A percentile compares a stretch with the other conserved stretches of the same genome.
Conservation (phyloP, 2,113 vertebrate species). For the Alosa alosa region DNA sequence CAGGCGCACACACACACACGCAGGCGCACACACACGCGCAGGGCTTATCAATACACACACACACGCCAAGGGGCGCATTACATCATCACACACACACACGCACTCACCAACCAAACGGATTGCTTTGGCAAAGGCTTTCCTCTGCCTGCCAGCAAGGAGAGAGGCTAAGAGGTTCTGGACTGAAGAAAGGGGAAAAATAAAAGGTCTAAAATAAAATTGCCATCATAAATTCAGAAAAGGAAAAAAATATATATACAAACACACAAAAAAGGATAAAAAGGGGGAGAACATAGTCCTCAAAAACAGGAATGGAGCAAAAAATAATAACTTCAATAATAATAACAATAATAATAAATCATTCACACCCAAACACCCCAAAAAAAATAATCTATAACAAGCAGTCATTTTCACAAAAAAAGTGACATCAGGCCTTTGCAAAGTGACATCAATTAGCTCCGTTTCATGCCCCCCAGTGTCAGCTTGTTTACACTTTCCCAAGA, state of each 20-base stretch:
- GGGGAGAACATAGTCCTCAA: constrained; percentile 58
- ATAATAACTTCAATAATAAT: constrained; percentile 24
- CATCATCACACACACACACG: constrained; percentile 22
- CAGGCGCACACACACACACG: no score
- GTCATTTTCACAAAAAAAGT: constrained; percentile 69
- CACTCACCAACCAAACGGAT: constrained; percentile 17
- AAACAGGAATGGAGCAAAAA: constrained; percentile 31
- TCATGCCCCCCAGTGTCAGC: constrained; percentile 50
- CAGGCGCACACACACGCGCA: neutral
- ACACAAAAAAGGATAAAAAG: constrained; percentile 1
- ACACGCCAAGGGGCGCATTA: no score
- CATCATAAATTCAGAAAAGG: constrained; percentile 23
- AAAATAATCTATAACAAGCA: constrained; percentile 57
- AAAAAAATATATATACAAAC: constrained; percentile 18
- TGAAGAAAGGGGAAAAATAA: constrained; percentile 33
- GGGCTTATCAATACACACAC: no score
- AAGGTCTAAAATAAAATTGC: constrained; percentile 14
- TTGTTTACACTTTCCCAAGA: constrained; percentile 32
- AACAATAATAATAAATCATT: constrained; percentile 64
- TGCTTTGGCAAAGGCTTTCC: constrained; percentile 60
- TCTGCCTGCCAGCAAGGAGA: constrained; percentile 43
- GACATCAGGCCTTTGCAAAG: constrained; percentile 75
- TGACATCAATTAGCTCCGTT: constrained; percentile 69
- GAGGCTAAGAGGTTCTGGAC: constrained; percentile 36
- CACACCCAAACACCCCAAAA: constrained; percentile 55